Evolutionary conservation across 2,113 vertebrate species (phyloP), one percentile per base, ranked within the genome.

Genomic region (Sitta europaea): DNA sequence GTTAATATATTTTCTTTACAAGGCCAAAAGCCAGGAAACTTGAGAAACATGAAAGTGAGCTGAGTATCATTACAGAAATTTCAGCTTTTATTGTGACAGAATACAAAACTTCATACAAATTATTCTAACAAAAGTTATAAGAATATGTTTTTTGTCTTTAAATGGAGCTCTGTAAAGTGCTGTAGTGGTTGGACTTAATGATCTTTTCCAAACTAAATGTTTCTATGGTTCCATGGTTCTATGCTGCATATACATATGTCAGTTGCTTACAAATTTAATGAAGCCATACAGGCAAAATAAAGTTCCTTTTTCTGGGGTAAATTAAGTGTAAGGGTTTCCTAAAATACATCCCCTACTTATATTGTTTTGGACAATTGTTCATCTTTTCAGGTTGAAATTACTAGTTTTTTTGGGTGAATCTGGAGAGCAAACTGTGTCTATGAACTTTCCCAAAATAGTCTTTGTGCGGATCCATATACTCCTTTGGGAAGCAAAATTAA

Each of bases 1-100:
- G 38, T 45, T 59, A 86, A 80, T 93, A 72, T 82, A 3, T 66
- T 93, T 96, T 93, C 38, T 94, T 47, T 71, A 61, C 9, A 58
- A 58, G 31, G 50, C 36, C 63, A 95, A 97, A 96, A 86, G 40
- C 53, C 54, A 38, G n/a, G 66, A 95, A 42, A 53, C n/a, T 22
- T 35, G 65, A 93, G 87, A 94, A 96, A 95, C 73, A 13, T 14
- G 55, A n/a, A 94, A 89, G 31, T 55, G 43, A 83, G 35, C 54
- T 88, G 33, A 58, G 58, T 62, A 59, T 92, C 63, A 47, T 67
- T 84, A 66, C 40, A 86, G 66, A 86, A 86, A 88, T 97, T 96
- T 94, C 36, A 72, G 4, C 55, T 73, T 58, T 35, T 48, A 40
- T 33, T 62, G 12, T 76, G 70, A 50, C 17, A 53, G 47, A 58